Evolutionary conservation across 2,888 invertebrate genomes (phyloP), one percentile per base, ranked within the genome.

Genomic region (Timandra comae): DNA sequence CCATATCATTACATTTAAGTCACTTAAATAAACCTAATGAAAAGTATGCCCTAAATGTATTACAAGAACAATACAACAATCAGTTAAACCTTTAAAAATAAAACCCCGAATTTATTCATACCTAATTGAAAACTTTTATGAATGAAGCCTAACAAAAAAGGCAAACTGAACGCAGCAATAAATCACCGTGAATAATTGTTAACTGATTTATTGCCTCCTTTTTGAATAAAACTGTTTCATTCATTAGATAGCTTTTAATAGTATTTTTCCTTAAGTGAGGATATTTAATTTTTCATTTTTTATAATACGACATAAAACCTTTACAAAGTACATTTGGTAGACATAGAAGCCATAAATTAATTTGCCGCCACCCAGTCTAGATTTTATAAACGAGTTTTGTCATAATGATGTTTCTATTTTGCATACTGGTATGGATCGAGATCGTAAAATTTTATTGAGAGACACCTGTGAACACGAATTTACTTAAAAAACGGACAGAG

Each of bases 381-480:
- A 69, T 71, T 63, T 60, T 45, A 46, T 47, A 42, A 65, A 70
- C 67, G 43, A 63, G 70, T 74, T 76, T 63, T 61, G 45, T 44
- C 52, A 55, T 69, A 57, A 62, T 57, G 58, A 59, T 60, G 58
- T 38, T 42, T 45, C 53, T 52, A 63, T 72, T 69, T 84, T 59
- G 59, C 81, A 84, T 82, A 80, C 70, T 55, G 10, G 73, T 69
- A 71, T 73, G 61, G 70, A 45, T 59, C 49, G 68, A 69, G 64
- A 56, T 77, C 76, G 65, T 84, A 74, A 84, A 82, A 77, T 73
- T 82, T 82, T 81, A 82, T 84, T 60, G 68, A 63, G 63, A 59
- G 67, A 75, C 77, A 82, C 74, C 79, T 80, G 76, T 74, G 44
- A 69, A 46, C 69, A 72, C 64, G 62, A 63, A 70, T 63, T 51